These are phyloP conservation scores for Gorsachius magnificus DNA, from an alignment of 2,797 vertebrate genomes.

Conservation along the genomic window DNA sequence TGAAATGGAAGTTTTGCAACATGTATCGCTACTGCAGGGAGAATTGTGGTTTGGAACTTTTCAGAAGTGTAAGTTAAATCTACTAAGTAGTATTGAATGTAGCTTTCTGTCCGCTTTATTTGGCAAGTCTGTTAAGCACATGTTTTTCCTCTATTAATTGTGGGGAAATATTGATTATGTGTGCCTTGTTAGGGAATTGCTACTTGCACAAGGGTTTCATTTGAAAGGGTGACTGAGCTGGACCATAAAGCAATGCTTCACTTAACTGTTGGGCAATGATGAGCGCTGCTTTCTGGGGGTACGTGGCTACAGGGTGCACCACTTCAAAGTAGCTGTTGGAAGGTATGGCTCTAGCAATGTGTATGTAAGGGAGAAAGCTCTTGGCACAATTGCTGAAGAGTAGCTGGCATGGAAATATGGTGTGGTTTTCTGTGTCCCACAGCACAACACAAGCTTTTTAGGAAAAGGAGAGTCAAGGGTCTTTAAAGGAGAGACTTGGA, in stretches of 20 bases:
- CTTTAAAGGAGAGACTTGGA: not conserved
- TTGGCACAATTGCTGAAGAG: not conserved
- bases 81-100: not conserved
- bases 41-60: not conserved
- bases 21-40: not conserved
- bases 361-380: not conserved
- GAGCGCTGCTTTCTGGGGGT: not conserved
- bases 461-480: not conserved
- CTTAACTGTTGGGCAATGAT: not conserved
- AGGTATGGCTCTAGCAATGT: not conserved
- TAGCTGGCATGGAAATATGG: not conserved
- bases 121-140: not conserved
- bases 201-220: not conserved
- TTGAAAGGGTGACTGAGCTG: not conserved
- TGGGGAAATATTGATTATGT: not conserved
- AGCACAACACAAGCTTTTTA: not conserved
- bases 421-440: not conserved
- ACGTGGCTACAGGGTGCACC: accelerated
- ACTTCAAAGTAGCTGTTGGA: not conserved
- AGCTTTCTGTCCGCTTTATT: not conserved
- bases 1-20: not conserved
- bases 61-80: not conserved
- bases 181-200: not conserved
- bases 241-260: not conserved
- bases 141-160: not conserved